phyloP scores from a whole-genome alignment of 2,888 invertebrate species.

The Drosophila formosana region DNA sequence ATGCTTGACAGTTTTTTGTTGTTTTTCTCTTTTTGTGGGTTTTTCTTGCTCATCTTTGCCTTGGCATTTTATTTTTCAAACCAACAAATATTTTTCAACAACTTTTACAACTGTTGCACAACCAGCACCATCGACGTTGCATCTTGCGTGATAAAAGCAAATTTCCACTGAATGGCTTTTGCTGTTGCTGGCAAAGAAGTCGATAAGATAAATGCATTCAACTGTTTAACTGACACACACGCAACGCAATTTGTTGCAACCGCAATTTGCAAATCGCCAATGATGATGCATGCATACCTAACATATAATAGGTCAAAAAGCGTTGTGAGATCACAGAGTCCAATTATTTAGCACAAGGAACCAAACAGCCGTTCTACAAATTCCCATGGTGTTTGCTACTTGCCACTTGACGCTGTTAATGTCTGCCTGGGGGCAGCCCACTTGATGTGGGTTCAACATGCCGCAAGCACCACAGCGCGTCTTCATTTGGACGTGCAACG shows the following conservation, averaged over 20 bases:
- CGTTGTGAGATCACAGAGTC: slow-evolving; percentile 15
- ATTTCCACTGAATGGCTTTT: slow-evolving; percentile 64
- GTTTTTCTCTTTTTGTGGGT: slow-evolving; percentile 3
- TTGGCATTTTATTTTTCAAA: slow-evolving; percentile 49
- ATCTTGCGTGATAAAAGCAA: slow-evolving; percentile 75
- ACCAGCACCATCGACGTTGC: slow-evolving; percentile 31
- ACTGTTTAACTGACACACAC: slow-evolving; percentile 42
- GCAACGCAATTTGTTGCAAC: slow-evolving; percentile 39
- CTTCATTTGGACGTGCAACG: not conserved
- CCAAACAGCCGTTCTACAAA: not conserved
- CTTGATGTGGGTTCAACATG: slow-evolving; percentile 64
- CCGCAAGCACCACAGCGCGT: slow-evolving; percentile 27
- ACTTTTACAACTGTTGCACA: slow-evolving; percentile 70
- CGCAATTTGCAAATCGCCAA: slow-evolving; percentile 29
- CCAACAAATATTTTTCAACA: slow-evolving; percentile 50
- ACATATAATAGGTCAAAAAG: not conserved
- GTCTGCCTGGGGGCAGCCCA: slow-evolving; percentile 5
- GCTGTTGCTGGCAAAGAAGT: slow-evolving; percentile 37
- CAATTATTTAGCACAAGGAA: not conserved
- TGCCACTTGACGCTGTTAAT: slow-evolving; percentile 31
- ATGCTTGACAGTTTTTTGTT: slow-evolving; percentile 31
- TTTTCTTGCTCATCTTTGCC: slow-evolving; percentile 43
- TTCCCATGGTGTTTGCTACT: slow-evolving; percentile 19
- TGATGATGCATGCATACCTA: slow-evolving; percentile 2
- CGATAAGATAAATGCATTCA: slow-evolving; percentile 51